phyloP scores from a whole-genome alignment of 1,140 invertebrate species.

The Drosophila ananassae region DNA sequence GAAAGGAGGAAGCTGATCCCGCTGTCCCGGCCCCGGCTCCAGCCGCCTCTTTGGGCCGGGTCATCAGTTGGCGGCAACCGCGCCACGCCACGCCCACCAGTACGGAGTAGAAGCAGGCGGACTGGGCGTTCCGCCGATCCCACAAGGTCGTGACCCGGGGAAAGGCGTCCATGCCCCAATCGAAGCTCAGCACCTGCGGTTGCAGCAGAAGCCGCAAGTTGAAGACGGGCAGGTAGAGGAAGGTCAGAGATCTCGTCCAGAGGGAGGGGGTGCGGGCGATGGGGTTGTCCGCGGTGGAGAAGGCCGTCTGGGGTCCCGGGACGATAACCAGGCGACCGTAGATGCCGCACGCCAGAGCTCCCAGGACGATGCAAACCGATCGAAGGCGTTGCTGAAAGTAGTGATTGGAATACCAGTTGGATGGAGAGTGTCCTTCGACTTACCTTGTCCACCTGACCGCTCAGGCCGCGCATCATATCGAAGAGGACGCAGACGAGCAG shows the following conservation, averaged over 20 bases:
- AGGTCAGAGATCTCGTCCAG: slow-evolving; percentile 91
- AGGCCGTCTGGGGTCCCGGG: slow-evolving; percentile 89
- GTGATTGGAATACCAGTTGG: neutral
- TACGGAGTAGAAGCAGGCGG: slow-evolving; percentile 89
- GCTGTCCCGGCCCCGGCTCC: neutral
- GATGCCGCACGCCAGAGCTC: slow-evolving; percentile 86
- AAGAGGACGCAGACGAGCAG: slow-evolving; percentile 94
- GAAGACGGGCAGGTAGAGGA: slow-evolving; percentile 93
- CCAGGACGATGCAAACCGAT: slow-evolving; percentile 87
- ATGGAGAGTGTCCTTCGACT: slow-evolving; percentile 1
- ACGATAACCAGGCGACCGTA: slow-evolving; percentile 87
- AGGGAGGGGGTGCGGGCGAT: slow-evolving; percentile 90
- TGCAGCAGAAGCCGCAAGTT: slow-evolving; percentile 93
- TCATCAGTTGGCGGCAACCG: slow-evolving; percentile 48
- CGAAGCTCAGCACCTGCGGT: slow-evolving; percentile 94
- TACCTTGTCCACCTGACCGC: slow-evolving; percentile 80
- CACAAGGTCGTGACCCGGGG: slow-evolving; percentile 90
- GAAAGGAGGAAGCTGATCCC: slow-evolving; percentile 11
- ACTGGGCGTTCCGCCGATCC: slow-evolving; percentile 91
- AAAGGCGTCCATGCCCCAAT: slow-evolving; percentile 98
- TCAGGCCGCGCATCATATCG: slow-evolving; percentile 86
- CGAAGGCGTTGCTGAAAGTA: slow-evolving; percentile 86
- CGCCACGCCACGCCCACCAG: slow-evolving; percentile 85
- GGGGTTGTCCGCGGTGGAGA: slow-evolving; percentile 95
- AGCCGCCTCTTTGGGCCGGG: slow-evolving; percentile 18